phyloP scores from a whole-genome alignment of 2,113 vertebrate species.

The Dipodomys merriami region DNA sequence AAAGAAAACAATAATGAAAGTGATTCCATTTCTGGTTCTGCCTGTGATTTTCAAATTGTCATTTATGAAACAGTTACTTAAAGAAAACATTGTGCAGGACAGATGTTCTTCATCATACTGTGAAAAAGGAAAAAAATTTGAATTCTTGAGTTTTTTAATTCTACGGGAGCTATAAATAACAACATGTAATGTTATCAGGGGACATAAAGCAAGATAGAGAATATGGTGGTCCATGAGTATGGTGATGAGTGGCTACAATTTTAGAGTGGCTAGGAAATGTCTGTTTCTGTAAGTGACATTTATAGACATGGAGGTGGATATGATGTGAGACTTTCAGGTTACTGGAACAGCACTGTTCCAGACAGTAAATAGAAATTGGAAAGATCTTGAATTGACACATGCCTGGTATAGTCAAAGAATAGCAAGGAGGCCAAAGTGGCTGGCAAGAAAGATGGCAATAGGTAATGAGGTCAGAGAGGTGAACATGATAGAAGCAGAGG shows the following conservation, averaged over 20 bases:
- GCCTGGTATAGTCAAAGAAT: neutral
- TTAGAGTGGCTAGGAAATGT: neutral
- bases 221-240: neutral
- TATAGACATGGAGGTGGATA: neutral
- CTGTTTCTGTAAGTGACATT: neutral
- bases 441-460: neutral
- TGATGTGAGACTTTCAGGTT: neutral
- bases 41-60: neutral
- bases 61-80: neutral
- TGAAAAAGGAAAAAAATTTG: neutral
- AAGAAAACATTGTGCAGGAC: neutral
- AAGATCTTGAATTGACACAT: neutral
- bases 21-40: neutral
- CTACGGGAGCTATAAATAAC: neutral
- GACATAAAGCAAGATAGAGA: neutral
- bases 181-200: neutral
- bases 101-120: neutral
- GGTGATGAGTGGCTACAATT: accelerated
- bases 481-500: neutral
- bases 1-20: no score
- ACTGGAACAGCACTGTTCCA: neutral
- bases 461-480: neutral
- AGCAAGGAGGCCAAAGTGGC: neutral
- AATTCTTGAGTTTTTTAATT: neutral
- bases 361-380: neutral